Evolutionary conservation across 2,888 invertebrate species (phyloP), one percentile per base, ranked within the genome.

Genomic region (Onchidella celtica): DNA sequence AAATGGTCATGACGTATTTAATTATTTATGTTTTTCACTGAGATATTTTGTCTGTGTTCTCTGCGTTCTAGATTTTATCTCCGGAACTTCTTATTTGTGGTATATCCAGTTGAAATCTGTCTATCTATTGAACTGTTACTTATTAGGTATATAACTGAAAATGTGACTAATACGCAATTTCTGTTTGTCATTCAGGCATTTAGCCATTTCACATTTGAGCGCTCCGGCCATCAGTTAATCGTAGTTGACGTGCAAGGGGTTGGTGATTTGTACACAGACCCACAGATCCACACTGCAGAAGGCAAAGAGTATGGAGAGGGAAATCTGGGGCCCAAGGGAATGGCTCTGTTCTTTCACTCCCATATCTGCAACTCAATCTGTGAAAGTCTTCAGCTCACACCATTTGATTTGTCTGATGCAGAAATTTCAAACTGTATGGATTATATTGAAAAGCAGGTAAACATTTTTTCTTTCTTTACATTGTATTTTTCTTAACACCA

Each of bases 191-290:
- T 63, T 34, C 89, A 94, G 93, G 95, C 95, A 17, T 95, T 95
- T 90, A 94, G 94, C 86, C 95, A 95, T 89, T 95, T 95, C 89
- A 95, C 95, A 1, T 95, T 95, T 92, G 95, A 95, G 89, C 91
- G 94, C 75, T 94, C 94, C n/a, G 95, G 94, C 9, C 95, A 95
- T 89, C 94, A 94, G 88, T 86, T 95, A 89, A 94, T 95, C 82
- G 94, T 95, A 3, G 95, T 95, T 47, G 95, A 95, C 88, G 93
- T 95, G 79, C 95, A 95, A 88, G 95, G 95, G 24, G 95, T 95
- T 65, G 95, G 94, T 3, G 95, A 95, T 88, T 91, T 95, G 57
- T 95, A 95, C 91, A 95, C 95, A 0, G 95, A 95, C 88, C 95
- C 95, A 1, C 95, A 95, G 88, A 94, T 95, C 75, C 95, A 95